A percentile compares a stretch with the other conserved stretches of the same genome.
Evolutionary conservation across 2,113 vertebrate genomes (phyloP).

Genomic region (Pollimyrus isidori): DNA sequence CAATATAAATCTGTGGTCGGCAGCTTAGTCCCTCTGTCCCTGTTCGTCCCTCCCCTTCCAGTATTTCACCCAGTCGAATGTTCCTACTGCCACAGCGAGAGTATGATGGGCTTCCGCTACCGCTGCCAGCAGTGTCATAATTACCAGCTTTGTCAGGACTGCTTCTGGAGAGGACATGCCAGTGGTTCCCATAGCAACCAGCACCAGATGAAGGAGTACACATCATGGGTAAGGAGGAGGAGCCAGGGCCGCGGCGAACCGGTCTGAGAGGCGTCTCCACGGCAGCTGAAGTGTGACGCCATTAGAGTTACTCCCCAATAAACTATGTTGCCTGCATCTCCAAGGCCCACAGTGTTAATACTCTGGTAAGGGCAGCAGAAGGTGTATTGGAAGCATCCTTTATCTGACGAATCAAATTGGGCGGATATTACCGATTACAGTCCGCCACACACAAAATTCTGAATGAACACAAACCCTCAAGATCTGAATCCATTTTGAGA

Average conservation of each 20-base stretch:
- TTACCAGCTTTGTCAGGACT: slow-evolving; percentile 99
- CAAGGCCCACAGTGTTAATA: not conserved
- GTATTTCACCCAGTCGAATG: slow-evolving; percentile 99
- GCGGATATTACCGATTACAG: not conserved
- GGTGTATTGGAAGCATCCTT: not conserved
- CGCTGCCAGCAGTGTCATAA: slow-evolving; percentile 99
- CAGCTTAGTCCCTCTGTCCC: slow-evolving; percentile 14
- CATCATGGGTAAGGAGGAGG: slow-evolving; percentile 87
- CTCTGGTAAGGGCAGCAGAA: not conserved
- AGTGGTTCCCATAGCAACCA: slow-evolving; percentile 99
- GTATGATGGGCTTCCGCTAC: slow-evolving; percentile 99
- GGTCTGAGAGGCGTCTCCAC: slow-evolving; percentile 21
- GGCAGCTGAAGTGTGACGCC: not conserved
- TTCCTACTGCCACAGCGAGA: slow-evolving; percentile 97
- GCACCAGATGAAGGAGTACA: slow-evolving; percentile 99
- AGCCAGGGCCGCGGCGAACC: slow-evolving; percentile 42
- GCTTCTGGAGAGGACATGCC: slow-evolving; percentile 99
- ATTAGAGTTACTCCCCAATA: not conserved
- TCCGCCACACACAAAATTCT: not conserved
- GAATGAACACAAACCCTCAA: not conserved
- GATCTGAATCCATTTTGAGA: not conserved
- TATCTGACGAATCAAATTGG: not conserved
- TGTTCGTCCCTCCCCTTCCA: slow-evolving; percentile 45
- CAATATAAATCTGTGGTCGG: not conserved
- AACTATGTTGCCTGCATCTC: not conserved